Evolutionary conservation across 2,797 vertebrate genomes (phyloP).

Genomic region (Pithecia hirsuta): DNA sequence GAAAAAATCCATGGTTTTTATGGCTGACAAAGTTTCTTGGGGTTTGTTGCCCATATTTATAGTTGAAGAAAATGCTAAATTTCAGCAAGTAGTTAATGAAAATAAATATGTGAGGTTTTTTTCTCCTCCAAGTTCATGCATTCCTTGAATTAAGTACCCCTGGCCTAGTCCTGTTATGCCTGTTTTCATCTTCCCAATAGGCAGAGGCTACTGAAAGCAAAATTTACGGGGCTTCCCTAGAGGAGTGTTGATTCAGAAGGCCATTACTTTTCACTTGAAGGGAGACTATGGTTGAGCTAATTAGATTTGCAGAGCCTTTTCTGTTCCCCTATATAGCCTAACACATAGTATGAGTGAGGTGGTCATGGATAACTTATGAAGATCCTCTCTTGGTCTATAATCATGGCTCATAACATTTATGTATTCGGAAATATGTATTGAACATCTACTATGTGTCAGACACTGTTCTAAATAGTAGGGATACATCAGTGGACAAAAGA

Average conservation of each 20-base stretch:
- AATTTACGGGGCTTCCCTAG: neutral
- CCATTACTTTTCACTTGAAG: neutral
- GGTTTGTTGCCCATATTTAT: neutral
- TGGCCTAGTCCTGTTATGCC: no score
- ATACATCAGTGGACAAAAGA: neutral
- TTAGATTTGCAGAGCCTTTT: neutral
- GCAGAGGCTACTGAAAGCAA: neutral
- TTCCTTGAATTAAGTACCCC: neutral
- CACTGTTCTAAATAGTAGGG: neutral
- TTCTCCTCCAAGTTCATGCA: neutral
- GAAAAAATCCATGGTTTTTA: neutral
- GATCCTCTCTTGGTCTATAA: neutral
- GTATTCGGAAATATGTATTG: neutral
- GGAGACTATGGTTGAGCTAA: neutral
- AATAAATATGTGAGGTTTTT: neutral
- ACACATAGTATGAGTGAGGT: neutral
- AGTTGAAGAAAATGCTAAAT: neutral
- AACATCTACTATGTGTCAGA: neutral
- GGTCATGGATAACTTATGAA: neutral
- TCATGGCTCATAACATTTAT: neutral
- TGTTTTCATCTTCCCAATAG: neutral
- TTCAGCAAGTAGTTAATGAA: neutral
- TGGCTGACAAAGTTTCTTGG: neutral
- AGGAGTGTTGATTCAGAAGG: neutral
- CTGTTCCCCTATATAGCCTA: neutral